Evolutionary conservation across 2,113 vertebrate genomes (phyloP).

Genomic region (Hirundichthys speculiger): DNA sequence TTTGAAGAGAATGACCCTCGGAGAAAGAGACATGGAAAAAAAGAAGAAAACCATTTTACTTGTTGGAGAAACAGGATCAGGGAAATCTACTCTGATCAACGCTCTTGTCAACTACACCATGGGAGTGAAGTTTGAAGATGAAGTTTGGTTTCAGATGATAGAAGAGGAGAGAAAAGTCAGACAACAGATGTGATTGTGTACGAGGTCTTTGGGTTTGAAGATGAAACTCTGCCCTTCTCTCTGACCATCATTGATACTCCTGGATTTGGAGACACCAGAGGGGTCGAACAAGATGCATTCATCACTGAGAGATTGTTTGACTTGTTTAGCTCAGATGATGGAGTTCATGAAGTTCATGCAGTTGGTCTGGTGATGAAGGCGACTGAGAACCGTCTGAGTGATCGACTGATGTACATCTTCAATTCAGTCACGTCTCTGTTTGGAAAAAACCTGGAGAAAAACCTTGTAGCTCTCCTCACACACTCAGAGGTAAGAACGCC

Average conservation of each 20-base stretch:
- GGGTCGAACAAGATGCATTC: not conserved
- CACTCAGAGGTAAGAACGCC: too few relatives aligned
- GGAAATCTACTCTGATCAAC: too few relatives aligned
- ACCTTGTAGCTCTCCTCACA: too few relatives aligned
- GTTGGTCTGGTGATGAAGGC: conserved; percentile 48
- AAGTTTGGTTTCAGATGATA: conserved; percentile 27
- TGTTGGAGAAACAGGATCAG: conserved; percentile 22
- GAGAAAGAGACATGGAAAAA: not conserved
- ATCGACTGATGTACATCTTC: too few relatives aligned
- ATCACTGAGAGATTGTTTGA: not conserved
- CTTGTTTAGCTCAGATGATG: too few relatives aligned
- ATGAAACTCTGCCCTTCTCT: too few relatives aligned
- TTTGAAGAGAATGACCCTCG: conserved; percentile 9
- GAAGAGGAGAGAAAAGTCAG: conserved; percentile 4
- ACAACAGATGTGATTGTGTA: conserved; percentile 38
- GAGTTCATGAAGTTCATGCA: conserved; percentile 23
- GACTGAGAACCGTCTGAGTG: not conserved
- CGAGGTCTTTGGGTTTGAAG: too few relatives aligned
- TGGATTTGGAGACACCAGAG: too few relatives aligned
- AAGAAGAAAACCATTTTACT: conserved; percentile 25
- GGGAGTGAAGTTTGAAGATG: conserved; percentile 23
- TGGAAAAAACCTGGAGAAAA: too few relatives aligned
- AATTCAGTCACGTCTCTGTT: too few relatives aligned
- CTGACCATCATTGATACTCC: too few relatives aligned
- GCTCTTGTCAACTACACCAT: conserved; percentile 1